Percentiles rank a stretch among this genome's conserved stretches.
phyloP scores from a whole-genome alignment of 2,113 vertebrate species.

The Epinephelus cyanopodus region DNA sequence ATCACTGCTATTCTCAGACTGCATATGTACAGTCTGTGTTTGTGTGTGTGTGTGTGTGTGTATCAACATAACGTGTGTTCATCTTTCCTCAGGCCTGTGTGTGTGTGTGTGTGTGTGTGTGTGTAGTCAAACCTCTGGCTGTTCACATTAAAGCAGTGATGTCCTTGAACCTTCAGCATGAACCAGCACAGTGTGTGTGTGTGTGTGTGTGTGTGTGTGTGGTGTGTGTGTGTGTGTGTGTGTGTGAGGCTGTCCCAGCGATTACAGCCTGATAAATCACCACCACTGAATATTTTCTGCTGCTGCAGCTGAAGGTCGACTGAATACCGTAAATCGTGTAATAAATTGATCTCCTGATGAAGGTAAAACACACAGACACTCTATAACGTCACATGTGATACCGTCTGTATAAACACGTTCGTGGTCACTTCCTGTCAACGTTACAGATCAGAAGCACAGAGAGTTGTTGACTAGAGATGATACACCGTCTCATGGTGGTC shows the following conservation, averaged over 20 bases:
- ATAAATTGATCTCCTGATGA: background rate
- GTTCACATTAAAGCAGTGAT: slow-evolving; percentile 68
- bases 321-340: slow-evolving; percentile 14
- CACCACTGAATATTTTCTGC: slow-evolving; percentile 24
- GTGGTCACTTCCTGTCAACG: too few relatives aligned
- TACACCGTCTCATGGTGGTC: too few relatives aligned
- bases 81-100: slow-evolving; percentile 1
- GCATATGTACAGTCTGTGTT: slow-evolving; percentile 41
- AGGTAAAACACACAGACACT: background rate
- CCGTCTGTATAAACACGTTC: too few relatives aligned
- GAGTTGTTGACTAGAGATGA: too few relatives aligned
- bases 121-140: slow-evolving; percentile 48
- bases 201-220: slow-evolving; percentile 2
- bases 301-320: slow-evolving; percentile 37
- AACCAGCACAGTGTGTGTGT: slow-evolving; percentile 20
- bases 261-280: slow-evolving; percentile 35
- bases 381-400: too few relatives aligned
- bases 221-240: slow-evolving; percentile 13
- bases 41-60: slow-evolving; percentile 6
- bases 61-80: slow-evolving; percentile 1
- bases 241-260: background rate
- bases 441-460: too few relatives aligned
- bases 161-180: slow-evolving; percentile 70
- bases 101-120: slow-evolving; percentile 22
- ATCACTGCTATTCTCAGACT: slow-evolving; percentile 50